These are phyloP conservation scores for Scaptomyza caliginosa DNA, from an alignment of 2,888 invertebrate species.

Conservation along the genomic window DNA sequence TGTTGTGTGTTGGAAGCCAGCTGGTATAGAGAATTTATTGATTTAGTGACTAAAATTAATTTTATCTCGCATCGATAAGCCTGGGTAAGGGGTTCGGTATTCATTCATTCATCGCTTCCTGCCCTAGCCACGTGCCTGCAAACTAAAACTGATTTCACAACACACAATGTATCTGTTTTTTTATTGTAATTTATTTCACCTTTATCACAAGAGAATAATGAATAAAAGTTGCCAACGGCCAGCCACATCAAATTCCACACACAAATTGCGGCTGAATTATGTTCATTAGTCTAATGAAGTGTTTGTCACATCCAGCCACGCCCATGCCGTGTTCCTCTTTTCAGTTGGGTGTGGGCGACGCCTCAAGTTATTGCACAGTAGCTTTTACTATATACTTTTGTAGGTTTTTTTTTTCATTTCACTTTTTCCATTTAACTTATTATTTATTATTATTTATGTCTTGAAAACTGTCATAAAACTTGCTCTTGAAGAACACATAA, in stretches of 20 bases:
- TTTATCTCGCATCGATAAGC: slow-evolving; percentile 75
- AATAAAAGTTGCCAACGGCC: slow-evolving; percentile 43
- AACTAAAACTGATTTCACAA: slow-evolving; percentile 37
- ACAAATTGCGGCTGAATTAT: slow-evolving; percentile 71
- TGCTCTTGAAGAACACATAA: background rate
- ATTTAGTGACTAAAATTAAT: slow-evolving; percentile 71
- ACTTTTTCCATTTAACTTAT: background rate
- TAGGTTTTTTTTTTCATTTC: background rate
- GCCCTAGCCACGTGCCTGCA: slow-evolving; percentile 8
- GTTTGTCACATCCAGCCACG: slow-evolving; percentile 50
- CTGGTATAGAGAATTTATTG: slow-evolving; percentile 28
- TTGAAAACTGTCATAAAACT: background rate
- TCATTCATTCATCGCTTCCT: slow-evolving; percentile 18
- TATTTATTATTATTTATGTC: background rate
- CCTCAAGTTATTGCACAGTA: background rate
- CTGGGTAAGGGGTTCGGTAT: slow-evolving; percentile 25
- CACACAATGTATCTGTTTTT: slow-evolving; percentile 9
- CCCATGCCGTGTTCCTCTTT: background rate
- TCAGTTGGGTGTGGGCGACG: background rate
- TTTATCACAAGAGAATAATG: slow-evolving; percentile 1
- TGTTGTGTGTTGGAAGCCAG: slow-evolving; percentile 13
- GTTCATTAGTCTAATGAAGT: slow-evolving; percentile 78
- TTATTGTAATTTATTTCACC: background rate
- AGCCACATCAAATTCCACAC: slow-evolving; percentile 34
- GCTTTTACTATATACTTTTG: background rate